Conservation (phyloP, 2,888 invertebrate species). For the Hypselothyrea guttata region DNA sequence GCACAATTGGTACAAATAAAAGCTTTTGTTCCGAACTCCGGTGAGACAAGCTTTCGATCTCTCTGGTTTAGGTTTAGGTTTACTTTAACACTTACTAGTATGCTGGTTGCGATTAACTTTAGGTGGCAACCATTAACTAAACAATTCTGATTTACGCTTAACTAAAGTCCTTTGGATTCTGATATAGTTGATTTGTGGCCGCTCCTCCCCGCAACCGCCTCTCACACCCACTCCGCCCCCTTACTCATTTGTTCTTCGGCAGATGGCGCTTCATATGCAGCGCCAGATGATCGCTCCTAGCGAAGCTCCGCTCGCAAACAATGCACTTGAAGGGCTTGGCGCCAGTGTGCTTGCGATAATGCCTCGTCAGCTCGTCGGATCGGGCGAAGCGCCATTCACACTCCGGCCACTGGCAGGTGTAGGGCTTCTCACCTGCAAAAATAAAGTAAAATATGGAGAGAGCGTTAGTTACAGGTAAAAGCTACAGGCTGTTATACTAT, state of each 20-base stretch:
- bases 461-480: too few species aligned
- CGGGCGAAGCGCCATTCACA: constrained; percentile 99
- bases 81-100: constrained; percentile 38
- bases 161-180: constrained; percentile 81
- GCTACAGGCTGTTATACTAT: too few species aligned
- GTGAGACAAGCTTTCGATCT: neutral
- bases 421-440: constrained; percentile 99
- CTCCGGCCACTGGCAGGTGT: constrained; percentile 98
- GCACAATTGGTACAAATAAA: constrained; percentile 22
- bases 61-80: neutral
- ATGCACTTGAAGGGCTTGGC: constrained; percentile 98
- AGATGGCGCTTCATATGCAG: constrained; percentile 98
- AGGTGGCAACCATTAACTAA: constrained; percentile 60
- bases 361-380: constrained; percentile 97
- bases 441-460: too few species aligned
- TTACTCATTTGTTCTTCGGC: constrained; percentile 86
- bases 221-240: neutral
- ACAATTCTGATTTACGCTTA: constrained; percentile 48
- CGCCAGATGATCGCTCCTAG: constrained; percentile 96
- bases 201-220: constrained; percentile 15
- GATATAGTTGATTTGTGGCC: constrained; percentile 64
- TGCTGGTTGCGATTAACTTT: constrained; percentile 41
- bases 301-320: constrained; percentile 97
- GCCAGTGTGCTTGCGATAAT: constrained; percentile 98
- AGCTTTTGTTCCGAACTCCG: constrained; percentile 8